Evolutionary conservation across 2,888 invertebrate species (phyloP).

Genomic region (Eucera pruinosa): DNA sequence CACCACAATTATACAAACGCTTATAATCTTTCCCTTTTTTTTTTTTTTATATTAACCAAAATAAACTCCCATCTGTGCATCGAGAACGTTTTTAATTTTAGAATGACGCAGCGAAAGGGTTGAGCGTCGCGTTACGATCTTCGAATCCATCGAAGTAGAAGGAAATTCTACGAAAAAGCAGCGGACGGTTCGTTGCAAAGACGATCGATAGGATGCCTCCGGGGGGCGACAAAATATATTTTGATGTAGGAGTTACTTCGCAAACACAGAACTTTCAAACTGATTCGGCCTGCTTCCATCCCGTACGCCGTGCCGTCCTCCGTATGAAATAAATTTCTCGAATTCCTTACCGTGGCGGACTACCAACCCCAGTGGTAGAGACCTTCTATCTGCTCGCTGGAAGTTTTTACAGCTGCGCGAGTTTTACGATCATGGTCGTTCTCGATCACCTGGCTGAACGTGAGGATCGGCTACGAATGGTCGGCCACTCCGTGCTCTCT

Average conservation of each 20-base stretch:
- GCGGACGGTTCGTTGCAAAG: background rate
- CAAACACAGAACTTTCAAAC: slow-evolving; percentile 50
- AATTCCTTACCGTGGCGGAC: slow-evolving; percentile 32
- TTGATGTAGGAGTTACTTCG: slow-evolving; percentile 36
- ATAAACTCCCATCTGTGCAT: too few relatives aligned
- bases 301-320: slow-evolving; percentile 2
- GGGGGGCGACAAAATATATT: slow-evolving; percentile 46
- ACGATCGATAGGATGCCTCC: slow-evolving; percentile 34
- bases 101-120: too few relatives aligned
- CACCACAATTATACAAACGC: too few relatives aligned
- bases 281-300: slow-evolving; percentile 5
- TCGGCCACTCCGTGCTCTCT: background rate
- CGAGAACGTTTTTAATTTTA: too few relatives aligned
- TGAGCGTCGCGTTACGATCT: too few relatives aligned
- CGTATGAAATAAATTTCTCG: slow-evolving; percentile 52
- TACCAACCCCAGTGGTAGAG: background rate
- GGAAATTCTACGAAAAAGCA: background rate
- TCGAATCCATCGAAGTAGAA: too few relatives aligned
- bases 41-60: too few relatives aligned
- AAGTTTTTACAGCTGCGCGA: slow-evolving; percentile 52
- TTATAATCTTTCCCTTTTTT: too few relatives aligned
- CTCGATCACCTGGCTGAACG: slow-evolving; percentile 36
- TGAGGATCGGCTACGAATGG: slow-evolving; percentile 31
- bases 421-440: slow-evolving; percentile 52
- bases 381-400: slow-evolving; percentile 17